Evolutionary conservation across 1,140 invertebrate species (phyloP), one percentile per base, ranked within the genome.

Genomic region (Drosophila pachea): DNA sequence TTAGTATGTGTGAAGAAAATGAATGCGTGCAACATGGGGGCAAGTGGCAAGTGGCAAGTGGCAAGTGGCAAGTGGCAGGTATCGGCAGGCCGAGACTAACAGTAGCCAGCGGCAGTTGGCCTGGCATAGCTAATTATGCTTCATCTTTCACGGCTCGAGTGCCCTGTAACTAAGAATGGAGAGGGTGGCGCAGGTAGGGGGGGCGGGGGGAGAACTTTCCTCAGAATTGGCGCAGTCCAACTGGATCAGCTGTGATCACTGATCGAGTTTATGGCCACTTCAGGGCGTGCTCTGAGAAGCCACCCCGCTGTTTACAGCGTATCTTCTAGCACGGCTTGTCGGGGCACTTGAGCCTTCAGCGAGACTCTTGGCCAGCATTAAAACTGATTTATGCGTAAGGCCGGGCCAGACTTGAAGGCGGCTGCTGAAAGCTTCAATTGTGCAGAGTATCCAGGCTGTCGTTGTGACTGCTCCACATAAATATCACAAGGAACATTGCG

Each of bases 1-100:
- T 87, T 87, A 87, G 83, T 87, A 79, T 56, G 83, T 87, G 83
- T 87, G 70, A 79, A 71, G 62, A 55, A 84, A 87, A 87, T 84
- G 59, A 84, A 84, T 81, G 79, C 22, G 22, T 78, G 68, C 68
- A 42, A 52, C 66, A 75, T 40, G 52, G 36, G 54, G n/a, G 50
- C 35, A 60, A 60, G 43, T 47, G 22, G 50, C 35, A 60, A 60
- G 43, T 47, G 12, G 16, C 8, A 42, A 38, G 50, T 55, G n/a
- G 50, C 35, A 60, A 60, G 43, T 47, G 22, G 50, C 35, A 60
- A 60, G 43, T 47, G 12, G 16, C 8, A 42, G 36, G 50, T 55
- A 55, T 61, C 63, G 64, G 55, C 22, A 42, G 43, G 42, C 33
- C 45, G 52, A 78, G 74, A 86, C 78, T 68, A 73, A 68, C 73